Evolutionary conservation across 2,113 vertebrate species (phyloP), one percentile per base, ranked within the genome.

Genomic region (Calyptommatus sinebrachiatus): DNA sequence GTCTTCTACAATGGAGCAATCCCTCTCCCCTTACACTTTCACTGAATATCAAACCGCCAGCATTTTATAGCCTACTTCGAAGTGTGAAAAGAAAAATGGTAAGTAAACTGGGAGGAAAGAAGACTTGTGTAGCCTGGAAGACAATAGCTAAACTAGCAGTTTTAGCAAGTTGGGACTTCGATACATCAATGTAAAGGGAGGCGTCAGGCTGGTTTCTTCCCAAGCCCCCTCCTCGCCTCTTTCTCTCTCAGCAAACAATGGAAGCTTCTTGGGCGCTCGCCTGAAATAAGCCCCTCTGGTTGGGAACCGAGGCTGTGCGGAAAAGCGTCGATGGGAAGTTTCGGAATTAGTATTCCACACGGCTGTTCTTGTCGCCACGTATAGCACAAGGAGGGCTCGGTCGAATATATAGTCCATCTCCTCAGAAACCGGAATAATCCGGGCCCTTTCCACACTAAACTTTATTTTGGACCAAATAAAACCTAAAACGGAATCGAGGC

Each of bases 141-240:
- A 73, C 82, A 76, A 71, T 60, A 76, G 71, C 60, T 74, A 11
- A 29, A 65, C 57, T 28, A 50, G 81, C 81, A 72, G 57, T 66
- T 79, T 75, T 66, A 63, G 66, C 66, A 65, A 74, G 57, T 76
- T 62, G 62, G 66, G 66, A 46, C 16, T 31, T 84, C 45, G 21
- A 73, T 61, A 50, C n/a, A 73, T 65, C 69, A 66, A 26, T 8
- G 31, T 45, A 62, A 60, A 77, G 1, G 61, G 70, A 24, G 68
- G 61, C 31, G n/a, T 20, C 48, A 48, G 22, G 35, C 35, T 41
- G 57, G 7, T 53, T 46, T 67, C n/a, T 72, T 22, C 20, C 41
- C 35, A 48, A 53, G 29, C 29, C 28, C 21, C 70, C 8, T 26
- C 62, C 29, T 24, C 45, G n/a, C 28, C 28, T 50, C 14, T 53